Percentiles rank a stretch among this genome's conserved stretches.
Evolutionary conservation across 2,797 vertebrate species (phyloP).

Genomic region (Notamacropus eugenii): DNA sequence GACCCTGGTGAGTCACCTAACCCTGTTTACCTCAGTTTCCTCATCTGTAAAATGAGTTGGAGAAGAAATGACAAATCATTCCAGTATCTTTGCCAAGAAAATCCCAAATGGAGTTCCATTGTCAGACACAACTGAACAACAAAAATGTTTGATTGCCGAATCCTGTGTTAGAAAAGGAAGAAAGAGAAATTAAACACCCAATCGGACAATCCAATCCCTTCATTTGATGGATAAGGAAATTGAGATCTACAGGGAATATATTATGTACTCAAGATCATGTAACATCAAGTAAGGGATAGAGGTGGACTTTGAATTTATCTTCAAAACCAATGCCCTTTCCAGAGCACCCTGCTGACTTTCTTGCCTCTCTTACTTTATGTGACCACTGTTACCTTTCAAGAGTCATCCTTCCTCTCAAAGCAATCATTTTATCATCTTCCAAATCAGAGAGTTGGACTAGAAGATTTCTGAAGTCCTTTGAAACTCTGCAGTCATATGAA

Average conservation of each 20-base stretch:
- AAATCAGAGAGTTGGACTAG: not conserved
- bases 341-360: not conserved
- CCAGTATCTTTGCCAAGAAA: not conserved
- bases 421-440: not conserved
- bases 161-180: slow-evolving; percentile 47
- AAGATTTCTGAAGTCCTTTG: not conserved
- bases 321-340: not conserved
- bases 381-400: not conserved
- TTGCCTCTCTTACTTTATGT: not conserved
- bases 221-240: not conserved
- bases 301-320: not conserved
- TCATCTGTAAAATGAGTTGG: not conserved
- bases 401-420: not conserved
- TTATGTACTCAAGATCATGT: not conserved
- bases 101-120: not conserved
- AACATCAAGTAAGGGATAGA: not conserved
- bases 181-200: slow-evolving; percentile 33
- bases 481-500: not conserved
- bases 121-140: not conserved
- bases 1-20: not conserved
- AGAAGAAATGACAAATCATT: not conserved
- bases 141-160: slow-evolving; percentile 82
- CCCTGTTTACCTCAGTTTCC: not conserved
- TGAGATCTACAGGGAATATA: not conserved
- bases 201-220: not conserved